Conservation (phyloP, 2,888 invertebrate species). For the Drosophila diplacantha region DNA sequence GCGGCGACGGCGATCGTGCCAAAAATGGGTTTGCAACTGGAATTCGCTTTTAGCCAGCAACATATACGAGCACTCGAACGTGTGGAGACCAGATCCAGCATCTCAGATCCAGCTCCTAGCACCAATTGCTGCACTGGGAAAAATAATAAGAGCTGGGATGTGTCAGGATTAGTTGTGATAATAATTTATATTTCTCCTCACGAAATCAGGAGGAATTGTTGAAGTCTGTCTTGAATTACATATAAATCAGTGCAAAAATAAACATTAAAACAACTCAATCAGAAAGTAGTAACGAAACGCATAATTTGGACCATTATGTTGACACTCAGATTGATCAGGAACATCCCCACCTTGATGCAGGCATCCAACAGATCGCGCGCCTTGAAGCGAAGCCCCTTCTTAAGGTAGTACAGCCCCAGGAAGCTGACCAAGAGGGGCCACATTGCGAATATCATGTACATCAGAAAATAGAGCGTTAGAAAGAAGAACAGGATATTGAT, state of each 20-base stretch:
- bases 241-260: too few species aligned
- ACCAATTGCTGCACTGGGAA: constrained; percentile 13
- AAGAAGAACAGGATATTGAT: background rate
- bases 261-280: too few species aligned
- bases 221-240: background rate
- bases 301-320: background rate
- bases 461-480: background rate
- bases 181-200: too few species aligned
- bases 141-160: background rate
- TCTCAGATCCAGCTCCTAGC: constrained; percentile 30
- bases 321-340: background rate
- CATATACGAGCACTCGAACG: constrained; percentile 27
- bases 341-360: background rate
- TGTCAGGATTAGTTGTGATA: too few species aligned
- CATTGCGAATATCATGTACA: background rate
- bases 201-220: background rate
- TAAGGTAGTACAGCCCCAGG: background rate
- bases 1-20: constrained; percentile 60
- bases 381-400: background rate
- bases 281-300: background rate
- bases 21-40: constrained; percentile 73
- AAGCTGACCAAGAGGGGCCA: background rate
- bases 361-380: background rate
- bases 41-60: constrained; percentile 68
- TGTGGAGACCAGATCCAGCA: constrained; percentile 38